Evolutionary conservation across 2,888 invertebrate species (phyloP).

Genomic region (Stenichneumon culpator): DNA sequence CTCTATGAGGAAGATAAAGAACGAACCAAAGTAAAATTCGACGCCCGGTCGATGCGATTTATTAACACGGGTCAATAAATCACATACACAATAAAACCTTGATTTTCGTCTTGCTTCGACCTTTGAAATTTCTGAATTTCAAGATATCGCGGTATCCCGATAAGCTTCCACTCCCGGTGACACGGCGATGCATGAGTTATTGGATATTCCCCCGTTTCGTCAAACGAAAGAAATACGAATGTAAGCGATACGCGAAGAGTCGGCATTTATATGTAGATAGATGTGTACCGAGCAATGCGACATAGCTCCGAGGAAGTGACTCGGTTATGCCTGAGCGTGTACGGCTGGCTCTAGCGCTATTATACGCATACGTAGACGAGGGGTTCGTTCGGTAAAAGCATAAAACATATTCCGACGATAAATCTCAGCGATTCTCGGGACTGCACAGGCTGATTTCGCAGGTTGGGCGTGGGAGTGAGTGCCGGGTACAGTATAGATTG

Average conservation of each 20-base stretch:
- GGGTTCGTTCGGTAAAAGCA: constrained; percentile 53
- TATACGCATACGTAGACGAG: constrained; percentile 21
- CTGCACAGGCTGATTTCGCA: constrained; percentile 65
- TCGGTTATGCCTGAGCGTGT: constrained; percentile 10
- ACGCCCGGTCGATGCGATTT: not conserved
- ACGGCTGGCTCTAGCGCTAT: constrained; percentile 21
- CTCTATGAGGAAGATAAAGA: not conserved
- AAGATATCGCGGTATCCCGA: not conserved
- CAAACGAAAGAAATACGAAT: constrained; percentile 15
- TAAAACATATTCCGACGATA: constrained; percentile 67
- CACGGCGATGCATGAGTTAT: constrained; percentile 2
- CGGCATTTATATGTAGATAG: not conserved
- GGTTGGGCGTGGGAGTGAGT: constrained; percentile 31
- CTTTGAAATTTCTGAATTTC: not conserved
- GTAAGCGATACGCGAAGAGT: not conserved
- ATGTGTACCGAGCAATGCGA: not conserved
- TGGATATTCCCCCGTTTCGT: constrained; percentile 6
- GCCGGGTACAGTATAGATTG: constrained; percentile 8
- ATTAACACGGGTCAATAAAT: not conserved
- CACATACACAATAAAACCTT: not conserved
- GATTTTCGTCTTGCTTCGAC: not conserved
- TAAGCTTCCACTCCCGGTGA: not conserved
- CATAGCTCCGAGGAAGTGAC: not conserved
- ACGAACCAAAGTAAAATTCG: not conserved
- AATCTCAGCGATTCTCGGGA: constrained; percentile 63